Percentiles rank a stretch among this genome's conserved stretches.
These are phyloP conservation scores for Elephas maximus DNA, from an alignment of 2,113 vertebrate species.

Conservation along the genomic window DNA sequence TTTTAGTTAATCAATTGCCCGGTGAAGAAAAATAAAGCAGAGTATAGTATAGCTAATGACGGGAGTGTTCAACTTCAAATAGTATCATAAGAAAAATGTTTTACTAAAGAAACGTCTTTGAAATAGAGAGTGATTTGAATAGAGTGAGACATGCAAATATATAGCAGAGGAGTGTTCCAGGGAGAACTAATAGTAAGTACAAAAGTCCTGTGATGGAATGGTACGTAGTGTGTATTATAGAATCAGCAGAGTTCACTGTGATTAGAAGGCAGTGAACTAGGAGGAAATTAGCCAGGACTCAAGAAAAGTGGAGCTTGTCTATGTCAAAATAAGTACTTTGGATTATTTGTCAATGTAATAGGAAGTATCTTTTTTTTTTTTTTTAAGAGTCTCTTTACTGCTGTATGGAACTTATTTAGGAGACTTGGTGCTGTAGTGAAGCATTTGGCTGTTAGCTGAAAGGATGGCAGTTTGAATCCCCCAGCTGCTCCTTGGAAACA, in stretches of 20 bases:
- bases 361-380: not conserved
- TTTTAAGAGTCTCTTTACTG: not conserved
- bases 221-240: not conserved
- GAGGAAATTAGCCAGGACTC: not conserved
- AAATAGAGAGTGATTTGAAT: not conserved
- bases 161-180: not conserved
- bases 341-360: not conserved
- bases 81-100: not conserved
- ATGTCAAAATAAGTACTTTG: not conserved
- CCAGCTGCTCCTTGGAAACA: no score
- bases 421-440: no score
- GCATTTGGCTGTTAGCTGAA: no score
- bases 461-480: no score
- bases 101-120: not conserved
- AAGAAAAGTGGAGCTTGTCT: not conserved
- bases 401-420: not conserved
- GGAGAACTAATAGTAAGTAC: not conserved
- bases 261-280: not conserved
- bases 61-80: not conserved
- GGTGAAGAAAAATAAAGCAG: not conserved
- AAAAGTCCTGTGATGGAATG: not conserved
- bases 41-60: not conserved
- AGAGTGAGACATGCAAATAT: not conserved
- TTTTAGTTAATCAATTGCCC: not conserved
- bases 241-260: not conserved